phyloP scores from a whole-genome alignment of 1,140 invertebrate species.

The Patella vulgata region DNA sequence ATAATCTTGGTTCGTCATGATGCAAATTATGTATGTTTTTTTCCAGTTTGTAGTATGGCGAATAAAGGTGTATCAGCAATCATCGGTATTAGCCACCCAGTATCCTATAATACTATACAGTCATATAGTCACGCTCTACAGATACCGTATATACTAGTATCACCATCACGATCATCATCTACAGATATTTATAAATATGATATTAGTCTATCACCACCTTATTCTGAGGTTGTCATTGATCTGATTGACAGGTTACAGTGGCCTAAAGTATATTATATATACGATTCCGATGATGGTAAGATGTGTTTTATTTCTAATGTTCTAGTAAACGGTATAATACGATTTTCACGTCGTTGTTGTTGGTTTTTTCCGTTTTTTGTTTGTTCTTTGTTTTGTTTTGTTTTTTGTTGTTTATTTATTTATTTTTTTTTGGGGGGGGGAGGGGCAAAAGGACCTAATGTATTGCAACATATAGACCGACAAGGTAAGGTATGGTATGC shows the following conservation, averaged over 20 bases:
- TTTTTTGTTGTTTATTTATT: too few species aligned
- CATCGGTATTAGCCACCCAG: constrained; percentile 88
- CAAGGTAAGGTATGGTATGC: too few species aligned
- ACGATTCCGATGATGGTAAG: constrained; percentile 94
- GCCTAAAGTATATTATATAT: constrained; percentile 92
- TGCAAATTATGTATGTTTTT: too few species aligned
- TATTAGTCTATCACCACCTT: constrained; percentile 86
- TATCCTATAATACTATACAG: constrained; percentile 92
- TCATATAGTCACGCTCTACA: constrained; percentile 75
- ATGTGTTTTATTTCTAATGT: constrained; percentile 61
- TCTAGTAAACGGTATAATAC: too few species aligned
- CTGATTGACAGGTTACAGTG: constrained; percentile 90
- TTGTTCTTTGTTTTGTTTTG: too few species aligned
- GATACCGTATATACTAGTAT: constrained; percentile 79
- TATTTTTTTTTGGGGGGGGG: too few species aligned
- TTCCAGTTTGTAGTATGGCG: constrained; percentile 91
- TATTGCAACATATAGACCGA: too few species aligned
- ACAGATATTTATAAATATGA: constrained; percentile 32
- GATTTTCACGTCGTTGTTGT: too few species aligned
- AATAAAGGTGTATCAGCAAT: constrained; percentile 87
- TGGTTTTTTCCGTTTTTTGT: too few species aligned
- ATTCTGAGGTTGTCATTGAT: constrained; percentile 90
- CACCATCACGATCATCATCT: constrained; percentile 12
- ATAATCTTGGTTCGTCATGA: too few species aligned
- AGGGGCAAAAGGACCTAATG: too few species aligned